A percentile compares a stretch with the other conserved stretches of the same genome.
phyloP scores from a whole-genome alignment of 1,140 invertebrate genomes.

The silkworm (Bombyx mori) region DNA sequence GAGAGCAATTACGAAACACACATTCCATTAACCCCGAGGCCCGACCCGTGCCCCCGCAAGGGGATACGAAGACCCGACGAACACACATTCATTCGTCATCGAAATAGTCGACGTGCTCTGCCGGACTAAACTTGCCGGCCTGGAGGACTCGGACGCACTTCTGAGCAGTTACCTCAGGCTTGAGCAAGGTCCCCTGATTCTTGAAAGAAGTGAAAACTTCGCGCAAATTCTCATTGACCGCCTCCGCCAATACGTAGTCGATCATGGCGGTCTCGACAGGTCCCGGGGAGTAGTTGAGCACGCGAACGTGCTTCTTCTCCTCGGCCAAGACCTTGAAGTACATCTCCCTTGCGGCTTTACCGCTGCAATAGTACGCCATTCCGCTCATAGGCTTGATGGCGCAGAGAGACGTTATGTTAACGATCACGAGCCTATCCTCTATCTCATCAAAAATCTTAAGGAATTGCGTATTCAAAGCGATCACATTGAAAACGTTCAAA shows the following conservation, averaged over 20 bases:
- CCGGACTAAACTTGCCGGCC: slow-evolving; percentile 82
- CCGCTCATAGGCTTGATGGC: slow-evolving; percentile 83
- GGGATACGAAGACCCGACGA: neutral
- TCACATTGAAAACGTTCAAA: slow-evolving; percentile 85
- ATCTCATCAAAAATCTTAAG: slow-evolving; percentile 76
- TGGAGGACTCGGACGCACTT: slow-evolving; percentile 82
- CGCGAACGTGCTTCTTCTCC: slow-evolving; percentile 82
- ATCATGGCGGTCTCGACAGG: slow-evolving; percentile 94
- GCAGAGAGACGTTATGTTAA: slow-evolving; percentile 92
- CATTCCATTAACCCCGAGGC: slow-evolving; percentile 7
- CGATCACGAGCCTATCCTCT: slow-evolving; percentile 71
- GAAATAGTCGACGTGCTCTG: slow-evolving; percentile 90
- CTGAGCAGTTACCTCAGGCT: slow-evolving; percentile 80
- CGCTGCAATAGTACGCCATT: slow-evolving; percentile 86
- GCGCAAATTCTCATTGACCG: slow-evolving; percentile 74
- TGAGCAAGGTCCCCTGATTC: slow-evolving; percentile 79
- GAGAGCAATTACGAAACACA: neutral
- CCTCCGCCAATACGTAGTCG: slow-evolving; percentile 73
- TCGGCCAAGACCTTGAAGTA: slow-evolving; percentile 88
- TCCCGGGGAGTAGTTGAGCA: slow-evolving; percentile 95
- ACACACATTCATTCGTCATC: slow-evolving; percentile 69
- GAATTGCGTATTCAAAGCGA: slow-evolving; percentile 84
- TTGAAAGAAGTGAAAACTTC: slow-evolving; percentile 73
- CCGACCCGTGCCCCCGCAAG: neutral
- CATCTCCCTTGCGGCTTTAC: slow-evolving; percentile 94